phyloP scores from a whole-genome alignment of 2,113 vertebrate species.

The Ptilonorhynchus violaceus region DNA sequence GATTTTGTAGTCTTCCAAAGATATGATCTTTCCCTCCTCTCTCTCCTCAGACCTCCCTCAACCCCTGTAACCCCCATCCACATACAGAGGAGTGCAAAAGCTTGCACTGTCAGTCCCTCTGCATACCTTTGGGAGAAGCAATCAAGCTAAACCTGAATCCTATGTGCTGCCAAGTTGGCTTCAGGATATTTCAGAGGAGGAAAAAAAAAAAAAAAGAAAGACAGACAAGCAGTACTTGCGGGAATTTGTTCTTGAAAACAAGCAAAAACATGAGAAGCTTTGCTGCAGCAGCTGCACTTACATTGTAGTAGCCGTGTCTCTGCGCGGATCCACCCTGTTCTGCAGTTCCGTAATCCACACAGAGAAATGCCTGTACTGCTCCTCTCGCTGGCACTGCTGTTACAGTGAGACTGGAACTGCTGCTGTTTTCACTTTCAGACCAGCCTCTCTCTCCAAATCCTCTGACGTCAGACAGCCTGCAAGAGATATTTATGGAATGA shows the following conservation, averaged over 20 bases:
- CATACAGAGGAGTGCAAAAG: background rate
- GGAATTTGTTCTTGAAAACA: background rate
- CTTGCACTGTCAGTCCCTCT: background rate
- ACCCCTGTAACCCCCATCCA: background rate
- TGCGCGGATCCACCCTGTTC: background rate
- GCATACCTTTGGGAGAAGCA: constrained; percentile 23
- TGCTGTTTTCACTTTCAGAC: constrained; percentile 67
- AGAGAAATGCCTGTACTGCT: constrained; percentile 5
- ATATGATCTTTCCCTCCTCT: background rate
- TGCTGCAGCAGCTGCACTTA: constrained; percentile 55
- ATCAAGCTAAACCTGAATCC: background rate
- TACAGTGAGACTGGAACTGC: constrained; percentile 17
- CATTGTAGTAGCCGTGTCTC: background rate
- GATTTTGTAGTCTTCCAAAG: constrained; percentile 21
- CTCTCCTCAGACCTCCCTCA: background rate
- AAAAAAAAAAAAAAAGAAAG: background rate
- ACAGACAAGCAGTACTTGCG: background rate
- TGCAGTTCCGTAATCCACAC: constrained; percentile 50
- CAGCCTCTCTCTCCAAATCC: constrained; percentile 54
- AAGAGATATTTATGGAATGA: constrained; percentile 73
- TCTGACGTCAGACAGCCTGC: constrained; percentile 73
- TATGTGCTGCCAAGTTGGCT: background rate
- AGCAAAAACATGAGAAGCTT: background rate
- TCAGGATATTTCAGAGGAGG: background rate
- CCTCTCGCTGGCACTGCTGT: background rate